Evolutionary conservation across 2,888 invertebrate genomes (phyloP), one percentile per base, ranked within the genome.

Genomic region (Mimachlamys varia): DNA sequence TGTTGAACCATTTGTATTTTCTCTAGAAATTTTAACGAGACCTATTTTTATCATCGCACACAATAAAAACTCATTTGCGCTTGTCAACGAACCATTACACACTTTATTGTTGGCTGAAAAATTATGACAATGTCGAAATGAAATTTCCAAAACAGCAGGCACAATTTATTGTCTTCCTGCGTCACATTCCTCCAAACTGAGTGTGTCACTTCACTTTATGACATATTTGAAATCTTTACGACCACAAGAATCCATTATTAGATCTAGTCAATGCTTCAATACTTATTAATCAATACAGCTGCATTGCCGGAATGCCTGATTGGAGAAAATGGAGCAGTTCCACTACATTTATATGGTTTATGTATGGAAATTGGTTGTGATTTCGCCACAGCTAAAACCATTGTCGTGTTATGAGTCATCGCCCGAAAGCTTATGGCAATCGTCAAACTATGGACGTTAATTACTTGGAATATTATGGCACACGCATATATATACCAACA

Each of bases 401-500:
- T 33, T 76, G 76, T 76, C 76, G 76, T 76, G 76, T 22, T 76
- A 33, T 76, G 76, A 76, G 76, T 76, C 76, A 76, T 33, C 76
- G 17, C 33, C 33, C 27, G 5, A 76, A 76, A 76, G 76, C 76
- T 76, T 33, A 33, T 27, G 76, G 33, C 76, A 76, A 76, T 76
- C 76, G 15, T 76, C 76, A 22, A 33, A 76, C 76, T 33, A 7
- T 27, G 27, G 27, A 76, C 13, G 22, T 76, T 76, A 27, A 76
- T 76, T 76, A 76, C 76, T 13, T 0, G 58, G n/a, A 58, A n/a
- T n/a, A n/a, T n/a, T 58, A 58, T 10, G 58, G 33, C 76, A 27
- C 76, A 76, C 76, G 76, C 33, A 76, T 22, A 76, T 27, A 76
- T 76, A 76, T 76, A 44, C 3, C 44, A 7, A 5, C 44, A 76